Evolutionary conservation across 1,140 invertebrate genomes (phyloP).

Genomic region (Zaprionus ornatus): DNA sequence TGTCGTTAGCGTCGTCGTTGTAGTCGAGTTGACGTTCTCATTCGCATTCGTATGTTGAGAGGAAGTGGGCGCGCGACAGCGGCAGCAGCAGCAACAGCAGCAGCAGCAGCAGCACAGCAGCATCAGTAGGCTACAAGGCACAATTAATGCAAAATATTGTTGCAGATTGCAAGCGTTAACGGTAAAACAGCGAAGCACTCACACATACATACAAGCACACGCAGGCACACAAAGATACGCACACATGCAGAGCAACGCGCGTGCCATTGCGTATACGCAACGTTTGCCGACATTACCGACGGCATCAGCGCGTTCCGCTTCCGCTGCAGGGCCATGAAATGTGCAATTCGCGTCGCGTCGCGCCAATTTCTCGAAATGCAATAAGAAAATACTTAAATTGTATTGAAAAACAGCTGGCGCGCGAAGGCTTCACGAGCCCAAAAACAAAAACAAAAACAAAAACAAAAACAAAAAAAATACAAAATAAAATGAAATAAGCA

Average conservation of each 20-base stretch:
- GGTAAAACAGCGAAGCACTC: slow-evolving; percentile 33
- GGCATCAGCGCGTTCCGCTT: slow-evolving; percentile 50
- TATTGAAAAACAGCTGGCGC: slow-evolving; percentile 15
- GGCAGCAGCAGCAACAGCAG: slow-evolving; percentile 27
- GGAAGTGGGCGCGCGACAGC: slow-evolving; percentile 66
- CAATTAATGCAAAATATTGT: slow-evolving; percentile 58
- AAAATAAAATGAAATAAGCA: slow-evolving; percentile 36
- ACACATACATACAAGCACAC: not conserved
- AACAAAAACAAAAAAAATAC: slow-evolving; percentile 7
- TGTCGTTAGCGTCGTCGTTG: slow-evolving; percentile 13
- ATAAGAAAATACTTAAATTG: slow-evolving; percentile 30
- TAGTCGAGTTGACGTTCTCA: slow-evolving; percentile 46
- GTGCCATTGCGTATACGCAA: slow-evolving; percentile 78
- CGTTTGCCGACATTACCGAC: slow-evolving; percentile 43
- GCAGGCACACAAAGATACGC: not conserved
- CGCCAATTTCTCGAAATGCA: slow-evolving; percentile 43
- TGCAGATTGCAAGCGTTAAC: slow-evolving; percentile 59
- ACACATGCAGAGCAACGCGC: slow-evolving; percentile 33
- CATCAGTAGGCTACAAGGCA: slow-evolving; percentile 6
- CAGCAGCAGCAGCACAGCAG: slow-evolving; percentile 14
- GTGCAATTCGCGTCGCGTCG: slow-evolving; percentile 37
- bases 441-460: slow-evolving; percentile 14
- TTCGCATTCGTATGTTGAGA: slow-evolving; percentile 71
- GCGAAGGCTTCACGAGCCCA: slow-evolving; percentile 39
- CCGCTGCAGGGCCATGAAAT: slow-evolving; percentile 59